phyloP scores from a whole-genome alignment of 2,797 vertebrate species.

The Clarias platycephalus region DNA sequence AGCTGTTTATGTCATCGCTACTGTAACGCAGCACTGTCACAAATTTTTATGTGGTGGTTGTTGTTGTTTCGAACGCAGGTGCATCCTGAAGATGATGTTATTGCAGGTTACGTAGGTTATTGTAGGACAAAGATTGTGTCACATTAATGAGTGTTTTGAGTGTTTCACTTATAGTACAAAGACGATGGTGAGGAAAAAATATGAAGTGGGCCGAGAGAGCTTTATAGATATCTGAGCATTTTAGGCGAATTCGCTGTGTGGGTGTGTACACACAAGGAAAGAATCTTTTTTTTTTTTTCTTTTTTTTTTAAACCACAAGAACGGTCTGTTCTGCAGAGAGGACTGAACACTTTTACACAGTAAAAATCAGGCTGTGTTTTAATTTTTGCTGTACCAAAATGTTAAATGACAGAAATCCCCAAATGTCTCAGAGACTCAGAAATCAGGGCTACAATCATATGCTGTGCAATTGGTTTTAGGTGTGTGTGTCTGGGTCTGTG shows the following conservation, averaged over 20 bases:
- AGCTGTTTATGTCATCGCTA: not conserved
- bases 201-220: not conserved
- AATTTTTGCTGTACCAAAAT: not conserved
- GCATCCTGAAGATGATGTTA: not conserved
- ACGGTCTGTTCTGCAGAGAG: too few species aligned
- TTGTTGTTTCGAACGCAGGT: not conserved
- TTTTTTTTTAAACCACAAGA: not conserved
- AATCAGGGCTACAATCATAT: not conserved
- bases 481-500: not conserved
- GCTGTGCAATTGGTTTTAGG: not conserved
- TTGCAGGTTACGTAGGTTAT: not conserved
- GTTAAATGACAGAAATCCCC: not conserved
- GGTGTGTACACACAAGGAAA: not conserved
- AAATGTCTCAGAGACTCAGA: not conserved
- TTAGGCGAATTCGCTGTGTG: not conserved
- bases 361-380: not conserved
- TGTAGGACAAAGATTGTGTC: not conserved
- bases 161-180: not conserved
- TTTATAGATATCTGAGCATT: not conserved
- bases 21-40: not conserved
- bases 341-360: too few species aligned
- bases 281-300: not conserved
- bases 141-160: not conserved
- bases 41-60: not conserved
- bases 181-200: not conserved